Percentiles rank a stretch among this genome's conserved stretches.
phyloP scores from a whole-genome alignment of 1,140 invertebrate genomes.

The Papilio polyxenes region DNA sequence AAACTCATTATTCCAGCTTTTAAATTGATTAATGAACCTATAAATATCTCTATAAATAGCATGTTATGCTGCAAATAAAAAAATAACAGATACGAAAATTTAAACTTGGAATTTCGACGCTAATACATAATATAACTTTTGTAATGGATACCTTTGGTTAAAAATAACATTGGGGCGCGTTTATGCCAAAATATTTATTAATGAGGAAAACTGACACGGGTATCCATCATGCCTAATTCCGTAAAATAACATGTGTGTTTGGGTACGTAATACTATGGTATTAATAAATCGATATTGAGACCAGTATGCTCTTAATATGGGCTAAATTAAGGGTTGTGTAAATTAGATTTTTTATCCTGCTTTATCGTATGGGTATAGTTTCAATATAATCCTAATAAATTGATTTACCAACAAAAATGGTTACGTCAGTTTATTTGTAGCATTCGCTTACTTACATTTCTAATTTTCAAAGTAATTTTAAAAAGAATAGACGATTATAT shows the following conservation, averaged over 20 bases:
- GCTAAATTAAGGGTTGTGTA: background rate
- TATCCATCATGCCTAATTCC: conserved; percentile 13
- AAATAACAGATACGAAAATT: background rate
- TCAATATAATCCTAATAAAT: no score
- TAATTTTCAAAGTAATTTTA: no score
- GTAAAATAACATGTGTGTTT: background rate
- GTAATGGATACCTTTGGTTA: background rate
- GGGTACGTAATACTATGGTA: background rate
- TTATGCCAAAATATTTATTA: conserved; percentile 22
- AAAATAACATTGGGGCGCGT: background rate
- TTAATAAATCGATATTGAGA: background rate
- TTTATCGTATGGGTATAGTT: no score
- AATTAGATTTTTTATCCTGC: background rate
- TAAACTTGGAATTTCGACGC: background rate
- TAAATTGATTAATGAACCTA: no score
- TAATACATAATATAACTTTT: background rate
- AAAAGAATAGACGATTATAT: no score
- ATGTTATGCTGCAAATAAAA: no score
- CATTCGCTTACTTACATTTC: no score
- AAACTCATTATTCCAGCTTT: no score
- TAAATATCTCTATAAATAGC: no score
- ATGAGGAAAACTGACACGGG: conserved; percentile 17
- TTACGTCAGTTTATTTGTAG: no score
- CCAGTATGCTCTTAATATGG: background rate
- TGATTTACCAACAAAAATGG: no score